Evolutionary conservation across 2,888 invertebrate genomes (phyloP).

Genomic region (Volucella zonaria): DNA sequence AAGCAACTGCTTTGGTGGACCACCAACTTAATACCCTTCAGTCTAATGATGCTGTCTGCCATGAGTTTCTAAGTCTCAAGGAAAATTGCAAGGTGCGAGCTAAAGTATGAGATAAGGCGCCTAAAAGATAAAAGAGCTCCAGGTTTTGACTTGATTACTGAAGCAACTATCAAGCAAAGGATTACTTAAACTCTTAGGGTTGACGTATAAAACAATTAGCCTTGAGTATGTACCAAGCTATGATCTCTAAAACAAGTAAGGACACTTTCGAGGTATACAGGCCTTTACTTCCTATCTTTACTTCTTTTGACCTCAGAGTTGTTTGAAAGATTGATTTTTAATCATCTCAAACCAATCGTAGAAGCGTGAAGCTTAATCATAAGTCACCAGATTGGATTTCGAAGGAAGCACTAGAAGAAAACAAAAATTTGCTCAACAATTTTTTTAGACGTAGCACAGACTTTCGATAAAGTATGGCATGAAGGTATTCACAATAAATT

Average conservation of each 20-base stretch:
- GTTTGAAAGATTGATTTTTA: background rate
- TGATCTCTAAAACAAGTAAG: background rate
- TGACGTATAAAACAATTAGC: constrained; percentile 1
- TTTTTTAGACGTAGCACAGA: too few species aligned
- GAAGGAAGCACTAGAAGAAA: background rate
- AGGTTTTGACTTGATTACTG: background rate
- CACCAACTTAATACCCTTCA: too few species aligned
- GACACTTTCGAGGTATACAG: background rate
- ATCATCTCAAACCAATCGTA: background rate
- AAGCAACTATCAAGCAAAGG: constrained; percentile 2
- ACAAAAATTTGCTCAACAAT: too few species aligned
- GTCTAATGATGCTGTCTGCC: too few species aligned
- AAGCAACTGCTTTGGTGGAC: too few species aligned
- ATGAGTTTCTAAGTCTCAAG: too few species aligned
- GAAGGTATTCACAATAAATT: too few species aligned
- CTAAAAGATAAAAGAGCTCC: too few species aligned
- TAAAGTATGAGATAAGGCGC: too few species aligned
- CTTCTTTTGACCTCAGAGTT: background rate
- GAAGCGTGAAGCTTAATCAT: background rate
- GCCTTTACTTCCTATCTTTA: background rate
- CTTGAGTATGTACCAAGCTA: background rate
- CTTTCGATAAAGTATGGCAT: too few species aligned
- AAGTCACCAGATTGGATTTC: background rate
- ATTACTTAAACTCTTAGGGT: background rate
- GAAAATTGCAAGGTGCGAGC: too few species aligned